Evolutionary conservation across 2,113 vertebrate species (phyloP), one percentile per base, ranked within the genome.

Genomic region (Gopherus evgoodei): DNA sequence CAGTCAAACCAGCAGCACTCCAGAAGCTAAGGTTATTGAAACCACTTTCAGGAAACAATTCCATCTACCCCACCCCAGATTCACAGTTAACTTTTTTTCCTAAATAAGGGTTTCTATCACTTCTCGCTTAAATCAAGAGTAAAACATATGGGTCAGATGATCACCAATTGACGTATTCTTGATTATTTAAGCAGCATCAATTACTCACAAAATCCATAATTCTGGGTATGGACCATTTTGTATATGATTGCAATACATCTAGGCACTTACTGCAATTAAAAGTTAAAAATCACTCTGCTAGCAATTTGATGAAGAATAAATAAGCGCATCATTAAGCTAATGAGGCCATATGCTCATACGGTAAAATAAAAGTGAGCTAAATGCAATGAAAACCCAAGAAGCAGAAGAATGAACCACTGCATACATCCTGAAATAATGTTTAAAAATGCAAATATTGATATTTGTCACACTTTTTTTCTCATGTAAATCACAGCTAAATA

Each of bases 361-460:
- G 86, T 54, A 91, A 93, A 93, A 95, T 82, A 78, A 52, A 93
- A 93, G 57, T 62, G 87, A 96, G 24, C 56, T 80, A n/a, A 91
- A 89, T 49, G 50, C 69, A 91, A 3, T 44, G 44, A 94, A 86
- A 65, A 95, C 81, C 80, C 81, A 92, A 89, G 93, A 90, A 88
- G 42, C 57, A 90, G 93, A 95, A 94, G 89, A 97, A 96, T 95
- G 81, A 96, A 62, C 82, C 90, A 89, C 0, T 0, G 38, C 85
- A 93, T 90, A 85, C 81, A 90, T 83, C 84, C 92, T 89, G 59
- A 94, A 93, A 93, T 95, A 84, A 88, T 72, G 88, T 83, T 96
- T 85, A 38, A 95, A 88, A 96, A 96, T 93, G 93, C 90, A 95
- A 94, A 94, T 93, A 93, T 78, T 96, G 91, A n/a, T 95, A 92